Evolutionary conservation across 1,140 invertebrate genomes (phyloP), one percentile per base, ranked within the genome.

Genomic region (Chelonus insularis): DNA sequence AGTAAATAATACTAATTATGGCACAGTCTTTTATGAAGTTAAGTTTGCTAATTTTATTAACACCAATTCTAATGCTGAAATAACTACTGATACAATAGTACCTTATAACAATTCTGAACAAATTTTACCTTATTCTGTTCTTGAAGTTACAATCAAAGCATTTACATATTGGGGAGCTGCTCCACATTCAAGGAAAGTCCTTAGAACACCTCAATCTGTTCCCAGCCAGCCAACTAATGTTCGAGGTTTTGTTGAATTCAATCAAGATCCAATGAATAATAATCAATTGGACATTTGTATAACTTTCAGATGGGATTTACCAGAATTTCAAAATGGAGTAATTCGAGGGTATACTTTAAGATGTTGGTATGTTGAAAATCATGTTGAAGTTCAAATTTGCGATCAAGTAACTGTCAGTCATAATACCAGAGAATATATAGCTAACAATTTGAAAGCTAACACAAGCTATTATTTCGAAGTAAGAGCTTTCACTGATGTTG

Each of bases 81-180:
- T 75, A 20, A 80, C 77, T 0, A 79, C 65, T 1, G 72, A 76
- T 51, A 80, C 73, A 20, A 66, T 72, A 16, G 76, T 83, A 56
- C 63, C 73, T 0, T 82, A 82, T 59, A 78, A 82, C n/a, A 79
- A 77, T 64, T 78, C 80, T 0, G 78, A 82, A 69, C 68, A 74
- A 12, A 80, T 91, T 51, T 69, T 84, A 5, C 89, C 92, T 0
- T 92, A 89, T 72, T 86, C 88, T 1, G 72, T 79, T 6, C 68
- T 95, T 5, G 86, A 87, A 32, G 84, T 94, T 3, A 86, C 86
- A 0, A 84, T 96, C 1, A 87, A 89, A 51, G 89, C 93, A 0
- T 90, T 89, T 65, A 94, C 93, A 0, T 90, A 89, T 66, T 96
- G 94, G 93, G 89, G 90, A 25, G 85, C 88, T 5, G 88, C 91